These are phyloP conservation scores for Anniella stebbinsi DNA, from an alignment of 2,797 vertebrate species.

Conservation along the genomic window DNA sequence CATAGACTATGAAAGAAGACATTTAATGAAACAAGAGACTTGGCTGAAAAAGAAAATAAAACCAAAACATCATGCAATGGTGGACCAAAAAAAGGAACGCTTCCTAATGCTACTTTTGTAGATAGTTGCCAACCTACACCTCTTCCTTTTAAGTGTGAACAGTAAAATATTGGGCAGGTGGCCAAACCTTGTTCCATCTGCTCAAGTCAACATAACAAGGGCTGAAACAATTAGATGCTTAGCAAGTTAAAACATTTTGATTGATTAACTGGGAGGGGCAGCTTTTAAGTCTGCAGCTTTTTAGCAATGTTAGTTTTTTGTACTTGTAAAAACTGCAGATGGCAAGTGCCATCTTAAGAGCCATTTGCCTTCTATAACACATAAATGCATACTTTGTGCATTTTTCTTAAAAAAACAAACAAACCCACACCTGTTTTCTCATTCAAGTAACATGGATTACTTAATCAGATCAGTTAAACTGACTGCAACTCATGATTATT, in stretches of 20 bases:
- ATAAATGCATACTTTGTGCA: background rate
- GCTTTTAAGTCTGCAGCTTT: background rate
- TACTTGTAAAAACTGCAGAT: background rate
- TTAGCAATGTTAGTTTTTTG: background rate
- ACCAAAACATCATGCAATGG: too few species aligned
- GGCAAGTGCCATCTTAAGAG: background rate
- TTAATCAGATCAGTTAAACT: background rate
- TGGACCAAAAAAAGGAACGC: background rate
- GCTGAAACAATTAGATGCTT: background rate
- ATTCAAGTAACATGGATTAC: background rate
- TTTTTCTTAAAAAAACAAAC: background rate
- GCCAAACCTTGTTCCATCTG: background rate
- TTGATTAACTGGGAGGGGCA: background rate
- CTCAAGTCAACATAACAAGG: background rate
- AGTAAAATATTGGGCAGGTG: background rate
- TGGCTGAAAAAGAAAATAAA: background rate
- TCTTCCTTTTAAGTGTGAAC: background rate
- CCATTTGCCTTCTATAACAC: background rate
- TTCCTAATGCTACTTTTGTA: background rate
- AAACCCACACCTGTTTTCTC: background rate
- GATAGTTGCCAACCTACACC: background rate
- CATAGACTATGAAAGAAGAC: background rate
- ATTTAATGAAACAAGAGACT: constrained; percentile 30
- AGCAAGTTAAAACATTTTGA: background rate
- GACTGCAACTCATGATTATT: background rate